Evolutionary conservation across 2,888 invertebrate genomes (phyloP).

Genomic region (Cephus runcator): DNA sequence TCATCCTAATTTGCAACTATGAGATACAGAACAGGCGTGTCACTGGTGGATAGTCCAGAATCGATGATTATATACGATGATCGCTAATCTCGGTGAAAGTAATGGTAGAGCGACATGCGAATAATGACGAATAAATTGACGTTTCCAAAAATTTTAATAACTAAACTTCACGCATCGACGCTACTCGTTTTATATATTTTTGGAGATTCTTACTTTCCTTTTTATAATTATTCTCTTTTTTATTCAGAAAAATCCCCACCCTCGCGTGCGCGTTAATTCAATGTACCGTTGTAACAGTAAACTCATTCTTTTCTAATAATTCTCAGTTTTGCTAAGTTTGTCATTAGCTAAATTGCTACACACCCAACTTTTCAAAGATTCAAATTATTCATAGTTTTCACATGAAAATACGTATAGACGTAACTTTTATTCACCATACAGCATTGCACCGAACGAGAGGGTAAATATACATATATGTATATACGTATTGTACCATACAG

Average conservation of each 20-base stretch:
- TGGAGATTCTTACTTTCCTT: neutral
- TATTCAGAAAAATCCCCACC: neutral
- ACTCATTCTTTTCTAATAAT: neutral
- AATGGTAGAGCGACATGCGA: neutral
- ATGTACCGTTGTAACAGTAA: neutral
- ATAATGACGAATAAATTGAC: neutral
- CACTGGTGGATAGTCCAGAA: neutral
- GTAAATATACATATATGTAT: neutral
- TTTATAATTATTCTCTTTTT: neutral
- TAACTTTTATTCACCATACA: neutral
- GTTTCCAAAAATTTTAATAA: neutral
- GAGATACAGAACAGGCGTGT: conserved; percentile 26
- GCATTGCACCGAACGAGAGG: neutral
- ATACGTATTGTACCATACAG: neutral
- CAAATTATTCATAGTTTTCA: neutral
- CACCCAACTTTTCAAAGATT: neutral
- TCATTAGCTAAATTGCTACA: neutral
- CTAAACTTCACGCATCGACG: neutral
- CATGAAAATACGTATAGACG: neutral
- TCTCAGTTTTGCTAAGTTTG: neutral
- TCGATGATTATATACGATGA: neutral
- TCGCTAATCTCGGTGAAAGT: neutral
- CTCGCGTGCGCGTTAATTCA: neutral
- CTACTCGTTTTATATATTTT: neutral
- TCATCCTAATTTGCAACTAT: neutral